Conservation (phyloP, 2,888 invertebrate genomes). For the Sinhomidia bicolor region DNA sequence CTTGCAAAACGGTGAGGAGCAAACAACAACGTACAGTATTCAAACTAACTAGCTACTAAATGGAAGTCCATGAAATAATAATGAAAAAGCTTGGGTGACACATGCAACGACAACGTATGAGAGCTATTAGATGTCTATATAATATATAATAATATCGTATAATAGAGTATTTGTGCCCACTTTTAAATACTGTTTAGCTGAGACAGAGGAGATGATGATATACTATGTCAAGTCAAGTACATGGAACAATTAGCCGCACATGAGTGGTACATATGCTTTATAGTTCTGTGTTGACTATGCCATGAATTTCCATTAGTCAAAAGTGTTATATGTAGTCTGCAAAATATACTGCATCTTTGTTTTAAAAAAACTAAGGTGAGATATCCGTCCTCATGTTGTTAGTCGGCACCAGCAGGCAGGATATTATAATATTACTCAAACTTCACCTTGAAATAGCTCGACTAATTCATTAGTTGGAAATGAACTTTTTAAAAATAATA, state of each 20-base stretch:
- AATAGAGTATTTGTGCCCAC: neutral
- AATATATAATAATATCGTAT: too few species aligned
- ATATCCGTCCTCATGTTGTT: neutral
- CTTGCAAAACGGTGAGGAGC: constrained; percentile 23
- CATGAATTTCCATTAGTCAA: too few species aligned
- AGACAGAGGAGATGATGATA: neutral
- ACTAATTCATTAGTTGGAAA: constrained; percentile 54
- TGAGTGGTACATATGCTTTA: neutral
- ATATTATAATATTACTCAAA: constrained; percentile 9
- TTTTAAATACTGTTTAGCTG: neutral
- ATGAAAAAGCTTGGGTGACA: neutral
- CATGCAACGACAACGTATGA: neutral
- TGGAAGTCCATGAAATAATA: neutral
- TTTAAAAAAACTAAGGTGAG: neutral
- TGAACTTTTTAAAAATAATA: constrained; percentile 53
- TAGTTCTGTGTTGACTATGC: too few species aligned
- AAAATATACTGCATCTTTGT: too few species aligned
- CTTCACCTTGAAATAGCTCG: constrained; percentile 61
- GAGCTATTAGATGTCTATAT: too few species aligned
- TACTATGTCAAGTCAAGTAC: neutral
- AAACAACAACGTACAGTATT: constrained; percentile 10
- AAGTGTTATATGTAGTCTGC: too few species aligned
- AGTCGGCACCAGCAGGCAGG: too few species aligned
- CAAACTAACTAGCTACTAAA: constrained; percentile 16
- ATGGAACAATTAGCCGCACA: constrained; percentile 40